These are phyloP conservation scores for Branchipolynoe longqiensis DNA, from an alignment of 2,888 invertebrate species.

Conservation along the genomic window DNA sequence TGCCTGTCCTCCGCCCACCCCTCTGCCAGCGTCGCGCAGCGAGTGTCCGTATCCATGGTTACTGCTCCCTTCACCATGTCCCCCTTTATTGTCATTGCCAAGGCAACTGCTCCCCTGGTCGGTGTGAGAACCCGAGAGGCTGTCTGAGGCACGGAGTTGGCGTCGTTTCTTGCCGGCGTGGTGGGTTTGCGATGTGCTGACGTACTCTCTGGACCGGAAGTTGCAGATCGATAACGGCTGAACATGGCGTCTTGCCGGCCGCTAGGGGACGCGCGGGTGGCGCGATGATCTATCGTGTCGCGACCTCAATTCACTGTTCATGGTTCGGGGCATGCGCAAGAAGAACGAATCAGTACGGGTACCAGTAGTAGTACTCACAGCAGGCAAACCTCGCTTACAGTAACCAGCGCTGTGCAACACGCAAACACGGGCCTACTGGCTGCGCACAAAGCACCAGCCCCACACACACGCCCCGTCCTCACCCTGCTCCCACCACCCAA, in stretches of 20 bases:
- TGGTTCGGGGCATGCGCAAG: no score
- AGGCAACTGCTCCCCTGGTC: no score
- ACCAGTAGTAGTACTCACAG: no score
- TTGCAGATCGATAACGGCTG: constrained; percentile 1
- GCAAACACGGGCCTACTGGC: no score
- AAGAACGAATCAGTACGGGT: no score
- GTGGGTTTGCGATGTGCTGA: neutral
- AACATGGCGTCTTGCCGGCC: neutral
- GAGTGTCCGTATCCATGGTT: neutral
- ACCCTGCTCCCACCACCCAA: no score
- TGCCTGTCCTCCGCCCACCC: neutral
- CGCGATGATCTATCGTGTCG: neutral
- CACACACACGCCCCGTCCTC: no score
- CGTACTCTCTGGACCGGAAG: constrained; percentile 30
- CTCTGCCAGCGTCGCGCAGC: no score
- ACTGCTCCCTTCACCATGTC: neutral
- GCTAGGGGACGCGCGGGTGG: neutral
- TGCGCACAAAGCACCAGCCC: no score
- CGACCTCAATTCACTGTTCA: neutral
- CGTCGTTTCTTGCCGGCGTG: no score
- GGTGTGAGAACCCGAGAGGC: no score
- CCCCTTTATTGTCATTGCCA: neutral
- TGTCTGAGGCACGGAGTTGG: no score
- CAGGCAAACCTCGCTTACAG: neutral
- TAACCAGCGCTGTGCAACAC: neutral